Evolutionary conservation across 2,113 vertebrate species (phyloP), one percentile per base, ranked within the genome.

Genomic region (Peucedramus taeniatus): DNA sequence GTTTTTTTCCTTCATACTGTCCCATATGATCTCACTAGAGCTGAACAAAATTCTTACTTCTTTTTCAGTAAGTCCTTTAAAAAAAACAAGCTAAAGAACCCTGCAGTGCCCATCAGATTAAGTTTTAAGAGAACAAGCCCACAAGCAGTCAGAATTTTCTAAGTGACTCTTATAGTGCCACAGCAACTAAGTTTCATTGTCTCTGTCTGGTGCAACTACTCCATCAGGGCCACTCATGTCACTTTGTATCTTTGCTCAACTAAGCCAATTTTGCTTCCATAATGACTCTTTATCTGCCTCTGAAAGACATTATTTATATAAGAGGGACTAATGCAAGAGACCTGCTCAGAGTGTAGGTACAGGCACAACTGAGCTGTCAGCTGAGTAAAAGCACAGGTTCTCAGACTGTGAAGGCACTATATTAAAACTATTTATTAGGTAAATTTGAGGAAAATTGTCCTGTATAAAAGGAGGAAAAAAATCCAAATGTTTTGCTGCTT

Each of bases 271-370:
- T 70, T 76, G 26, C 78, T 96, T 87, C 60, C 49, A 39, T 33
- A 71, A 76, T 57, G 49, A 85, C 26, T 93, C 49, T 71, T 40
- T 37, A 92, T 39, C 28, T 76, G 60, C 28, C 47, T 56, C 87
- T 84, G 31, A 89, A 84, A 81, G 27, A 28, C 24, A 57, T 22
- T 33, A 39, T 0, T 22, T 33, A 39, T 0, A 63, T 0, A 3
- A 59, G 56, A 61, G 10, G 17, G 45, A 3, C 59, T 42, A 66
- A 49, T 6, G 39, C 56, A 91, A 44, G 15, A 51, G 57, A 59
- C 35, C 64, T 70, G 42, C 26, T 50, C 75, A 65, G 28, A 21
- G 27, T 26, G 31, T 3, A 51, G 28, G 30, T 28, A 66, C 15
- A 23, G 1, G 23, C 47, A 70, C 31, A n/a, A 35, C 33, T 71